Base-by-base conservation (phyloP, 1,140 invertebrate species). In the Pseudomyrmex pallidus region DNA sequence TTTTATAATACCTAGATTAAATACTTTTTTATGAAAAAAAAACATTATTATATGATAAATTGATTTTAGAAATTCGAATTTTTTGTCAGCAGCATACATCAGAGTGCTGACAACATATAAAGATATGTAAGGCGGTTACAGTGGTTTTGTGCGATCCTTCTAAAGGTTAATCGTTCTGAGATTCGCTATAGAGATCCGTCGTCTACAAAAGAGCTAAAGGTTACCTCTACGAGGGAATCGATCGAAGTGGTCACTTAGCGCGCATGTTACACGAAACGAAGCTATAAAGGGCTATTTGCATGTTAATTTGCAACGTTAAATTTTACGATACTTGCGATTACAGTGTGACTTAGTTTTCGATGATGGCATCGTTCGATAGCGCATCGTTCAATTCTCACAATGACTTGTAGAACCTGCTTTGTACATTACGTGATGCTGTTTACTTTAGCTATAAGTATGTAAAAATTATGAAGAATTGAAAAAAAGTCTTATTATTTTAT, bases 181-280 rank as follows among this genome's bases (percentile, higher is more conserved):
- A 17, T 15, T 67, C 35, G 10, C 76, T 80, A 61, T 59, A 80
- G n/a, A 59, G 66, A 15, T 72, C 22, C 20, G 44, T 72, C 22
- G 66, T 70, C 12, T 50, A 80, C 44, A 80, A 80, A 80, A 80
- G 76, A 44, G 66, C 35, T 72, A 61, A 80, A 80, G 66, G 66
- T 70, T 80, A 44, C 66, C 66, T 50, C 22, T 46, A 72, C 20
- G 66, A 35, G 20, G 12, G 20, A 72, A 72, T 72, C 66, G 76
- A 80, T 61, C 44, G 54, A 70, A 12, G 25, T 25, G n/a, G 66
- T 80, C 66, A 80, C 76, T 80, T 80, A 72, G 22, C 54, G 66
- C 54, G 54, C 66, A 61, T 72, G 66, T 80, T 80, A 70, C 66
- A 80, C 7, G 54, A 50, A 50, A 80, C 66, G 76, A 59, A 80